Base-by-base conservation (phyloP, 1,140 invertebrate species). In the Grapholita molesta region DNA sequence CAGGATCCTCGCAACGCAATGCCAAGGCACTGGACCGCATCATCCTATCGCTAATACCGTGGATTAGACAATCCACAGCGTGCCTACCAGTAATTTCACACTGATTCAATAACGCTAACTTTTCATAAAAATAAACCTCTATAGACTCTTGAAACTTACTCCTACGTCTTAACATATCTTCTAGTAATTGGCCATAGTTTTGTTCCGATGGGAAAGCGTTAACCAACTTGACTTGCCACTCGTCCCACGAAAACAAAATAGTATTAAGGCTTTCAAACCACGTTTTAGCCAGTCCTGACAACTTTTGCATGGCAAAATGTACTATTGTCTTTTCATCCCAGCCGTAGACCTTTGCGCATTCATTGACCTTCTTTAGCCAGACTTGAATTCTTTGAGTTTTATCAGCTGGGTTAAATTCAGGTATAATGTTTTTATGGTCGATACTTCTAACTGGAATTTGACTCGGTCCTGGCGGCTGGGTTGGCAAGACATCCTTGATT, bases 351-450 rank as follows among this genome's bases (percentile, higher is more conserved):
- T 3, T 4, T 6, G 66, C 66, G 33, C 15, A 48, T 15, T 67
- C 33, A 21, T 67, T 67, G 9, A 67, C 42, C 21, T 67, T 67
- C 11, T 67, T 67, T 15, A 67, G 66, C 66, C 66, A 67, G 2
- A 48, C 15, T 2, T 67, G 7, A 15, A 67, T 48, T 4, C 23
- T 2, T 48, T 67, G 66, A 3, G 6, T 21, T 42, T 48, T 67
- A 5, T 3, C 3, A 2, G 66, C 42, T 2, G 66, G 66, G 25
- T 67, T 18, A 52, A 67, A 67, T 9, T 42, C 33, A 23, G 66
- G n/a, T 15, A 67, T 2, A 42, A 52, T 67, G 48, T 67, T 67
- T 48, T 48, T 64, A 12, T n/a, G 12, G 30, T 28, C 15, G 3
- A 42, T 15, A 5, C 2, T 15, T 12, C 3, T 42, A 12, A 2